A percentile compares a stretch with the other conserved stretches of the same genome.
Evolutionary conservation across 2,797 vertebrate species (phyloP).

Genomic region (Phalloptychus januarius): DNA sequence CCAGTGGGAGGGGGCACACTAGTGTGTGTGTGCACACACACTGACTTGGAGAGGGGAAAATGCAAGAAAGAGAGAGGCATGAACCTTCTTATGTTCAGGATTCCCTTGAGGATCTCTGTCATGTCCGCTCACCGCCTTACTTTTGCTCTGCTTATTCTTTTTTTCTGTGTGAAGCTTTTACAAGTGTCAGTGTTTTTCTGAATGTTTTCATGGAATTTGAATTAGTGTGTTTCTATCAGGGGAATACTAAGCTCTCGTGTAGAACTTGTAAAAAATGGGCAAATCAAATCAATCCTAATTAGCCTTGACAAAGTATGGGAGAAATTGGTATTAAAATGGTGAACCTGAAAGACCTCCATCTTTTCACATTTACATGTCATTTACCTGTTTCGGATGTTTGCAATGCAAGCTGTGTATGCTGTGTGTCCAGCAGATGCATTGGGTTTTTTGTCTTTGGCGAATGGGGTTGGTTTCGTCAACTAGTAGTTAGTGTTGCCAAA

Average conservation of each 20-base stretch:
- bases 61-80: conserved; percentile 55
- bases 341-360: not conserved
- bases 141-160: conserved; percentile 37
- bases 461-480: not conserved
- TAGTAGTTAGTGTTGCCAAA: not conserved
- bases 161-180: conserved; percentile 5
- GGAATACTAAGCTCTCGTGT: conserved; percentile 27
- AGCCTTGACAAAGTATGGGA: not conserved
- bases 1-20: conserved; percentile 60
- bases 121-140: conserved; percentile 52
- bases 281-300: not conserved
- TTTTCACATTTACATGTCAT: not conserved
- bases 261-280: not conserved
- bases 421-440: not conserved
- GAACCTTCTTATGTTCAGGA: conserved; percentile 48
- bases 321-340: not conserved
- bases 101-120: conserved; percentile 51
- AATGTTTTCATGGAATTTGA: conserved; percentile 3
- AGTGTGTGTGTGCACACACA: not conserved
- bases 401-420: not conserved
- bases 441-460: not conserved
- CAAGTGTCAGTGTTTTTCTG: not conserved
- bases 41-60: conserved; percentile 22
- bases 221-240: conserved; percentile 13
- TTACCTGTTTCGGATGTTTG: not conserved